These are phyloP conservation scores for Lordiphosa clarofinis DNA, from an alignment of 1,140 invertebrate species.

Conservation along the genomic window DNA sequence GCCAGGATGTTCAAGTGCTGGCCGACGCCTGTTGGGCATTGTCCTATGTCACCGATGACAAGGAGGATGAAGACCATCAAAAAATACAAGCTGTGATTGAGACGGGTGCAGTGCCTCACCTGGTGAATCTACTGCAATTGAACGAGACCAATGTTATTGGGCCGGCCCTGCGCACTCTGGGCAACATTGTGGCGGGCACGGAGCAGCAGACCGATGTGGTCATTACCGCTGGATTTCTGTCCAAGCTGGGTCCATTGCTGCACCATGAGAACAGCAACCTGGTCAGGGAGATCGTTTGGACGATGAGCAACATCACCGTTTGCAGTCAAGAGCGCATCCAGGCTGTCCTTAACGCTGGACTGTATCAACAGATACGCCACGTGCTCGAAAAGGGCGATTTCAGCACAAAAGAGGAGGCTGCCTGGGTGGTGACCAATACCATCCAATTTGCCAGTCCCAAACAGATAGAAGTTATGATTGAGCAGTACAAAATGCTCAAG, in stretches of 20 bases:
- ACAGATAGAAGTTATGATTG: constrained; percentile 91
- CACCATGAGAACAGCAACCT: constrained; percentile 86
- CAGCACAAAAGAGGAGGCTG: constrained; percentile 98
- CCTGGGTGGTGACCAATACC: constrained; percentile 98
- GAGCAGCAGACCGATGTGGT: constrained; percentile 95
- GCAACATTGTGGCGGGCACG: constrained; percentile 92
- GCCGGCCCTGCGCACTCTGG: constrained; percentile 92
- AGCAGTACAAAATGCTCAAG: constrained; percentile 88
- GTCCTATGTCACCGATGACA: constrained; percentile 97
- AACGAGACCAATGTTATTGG: constrained; percentile 86
- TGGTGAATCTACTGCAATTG: constrained; percentile 88
- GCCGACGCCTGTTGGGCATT: constrained; percentile 98
- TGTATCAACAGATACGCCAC: constrained; percentile 60
- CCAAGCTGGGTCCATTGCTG: constrained; percentile 86
- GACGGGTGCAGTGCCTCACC: constrained; percentile 85
- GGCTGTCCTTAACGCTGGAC: constrained; percentile 91
- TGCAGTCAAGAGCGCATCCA: constrained; percentile 96
- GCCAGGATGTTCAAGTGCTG: constrained; percentile 87
- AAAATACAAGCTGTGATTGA: constrained; percentile 93
- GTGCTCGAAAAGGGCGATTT: constrained; percentile 90
- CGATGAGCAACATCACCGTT: constrained; percentile 98
- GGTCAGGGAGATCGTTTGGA: constrained; percentile 98
- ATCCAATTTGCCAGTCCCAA: constrained; percentile 95
- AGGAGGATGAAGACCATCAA: constrained; percentile 91
- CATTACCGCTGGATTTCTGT: constrained; percentile 88